phyloP scores from a whole-genome alignment of 2,888 invertebrate species.

The Lamellibrachia columna region DNA sequence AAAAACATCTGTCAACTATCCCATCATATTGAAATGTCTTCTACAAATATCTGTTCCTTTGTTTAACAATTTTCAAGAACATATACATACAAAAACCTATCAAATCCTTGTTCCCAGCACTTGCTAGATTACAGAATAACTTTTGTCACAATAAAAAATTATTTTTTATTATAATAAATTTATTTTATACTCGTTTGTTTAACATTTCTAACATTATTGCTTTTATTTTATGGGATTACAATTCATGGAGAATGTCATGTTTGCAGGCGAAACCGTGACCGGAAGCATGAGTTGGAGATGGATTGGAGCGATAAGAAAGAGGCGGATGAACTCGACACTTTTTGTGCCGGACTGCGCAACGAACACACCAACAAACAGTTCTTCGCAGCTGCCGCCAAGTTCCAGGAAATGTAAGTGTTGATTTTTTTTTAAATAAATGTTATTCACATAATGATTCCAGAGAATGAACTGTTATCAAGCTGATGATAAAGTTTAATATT shows the following conservation, averaged over 20 bases:
- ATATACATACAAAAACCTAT: too few species aligned
- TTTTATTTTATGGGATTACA: neutral
- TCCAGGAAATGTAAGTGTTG: conserved; percentile 76
- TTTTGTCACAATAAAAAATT: too few species aligned
- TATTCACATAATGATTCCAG: neutral
- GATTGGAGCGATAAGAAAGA: conserved; percentile 92
- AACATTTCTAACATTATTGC: neutral
- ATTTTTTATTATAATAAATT: neutral
- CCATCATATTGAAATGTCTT: neutral
- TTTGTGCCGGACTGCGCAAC: conserved; percentile 77
- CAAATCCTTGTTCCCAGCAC: too few species aligned
- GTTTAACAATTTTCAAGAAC: neutral
- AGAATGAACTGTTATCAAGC: neutral
- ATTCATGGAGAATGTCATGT: neutral
- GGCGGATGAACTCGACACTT: conserved; percentile 80
- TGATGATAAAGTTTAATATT: neutral
- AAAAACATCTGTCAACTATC: neutral
- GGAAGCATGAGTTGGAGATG: conserved; percentile 83
- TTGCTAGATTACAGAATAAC: too few species aligned
- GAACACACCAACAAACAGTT: conserved; percentile 76
- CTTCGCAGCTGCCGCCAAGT: conserved; percentile 81
- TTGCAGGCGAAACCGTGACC: conserved; percentile 76
- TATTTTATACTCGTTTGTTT: neutral
- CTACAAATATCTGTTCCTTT: neutral
- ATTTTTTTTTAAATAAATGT: neutral